phyloP scores from a whole-genome alignment of 2,797 vertebrate genomes.

The Scarus forsteni region DNA sequence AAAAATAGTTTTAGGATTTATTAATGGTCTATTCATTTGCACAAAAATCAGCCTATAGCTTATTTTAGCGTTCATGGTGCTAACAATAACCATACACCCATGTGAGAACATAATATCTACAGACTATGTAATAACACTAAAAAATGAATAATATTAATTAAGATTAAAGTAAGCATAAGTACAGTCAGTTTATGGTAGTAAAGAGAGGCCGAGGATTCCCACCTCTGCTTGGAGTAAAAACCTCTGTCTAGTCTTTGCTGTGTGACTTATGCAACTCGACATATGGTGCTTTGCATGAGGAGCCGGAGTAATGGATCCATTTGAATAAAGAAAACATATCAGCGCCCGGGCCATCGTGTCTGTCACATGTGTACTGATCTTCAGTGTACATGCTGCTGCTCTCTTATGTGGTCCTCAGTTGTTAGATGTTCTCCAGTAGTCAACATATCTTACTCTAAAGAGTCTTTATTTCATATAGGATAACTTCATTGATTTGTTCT shows the following conservation, averaged over 20 bases:
- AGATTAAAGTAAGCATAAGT: too few species aligned
- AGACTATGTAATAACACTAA: too few species aligned
- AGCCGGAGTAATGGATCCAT: conserved; percentile 13
- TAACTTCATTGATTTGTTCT: conserved; percentile 24
- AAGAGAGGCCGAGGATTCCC: neutral
- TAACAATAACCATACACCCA: too few species aligned
- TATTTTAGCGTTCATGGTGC: too few species aligned
- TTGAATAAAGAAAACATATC: conserved; percentile 29
- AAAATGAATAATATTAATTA: too few species aligned
- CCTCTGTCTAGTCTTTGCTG: conserved; percentile 23
- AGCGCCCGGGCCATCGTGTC: neutral
- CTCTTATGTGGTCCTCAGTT: too few species aligned
- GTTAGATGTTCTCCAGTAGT: conserved; percentile 3
- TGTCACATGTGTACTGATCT: neutral
- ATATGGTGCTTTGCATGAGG: conserved; percentile 39
- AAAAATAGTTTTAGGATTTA: too few species aligned
- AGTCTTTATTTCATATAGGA: conserved; percentile 14
- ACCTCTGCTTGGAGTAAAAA: conserved; percentile 28
- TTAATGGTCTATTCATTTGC: too few species aligned
- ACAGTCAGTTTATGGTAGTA: neutral
- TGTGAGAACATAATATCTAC: too few species aligned
- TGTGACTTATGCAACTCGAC: conserved; percentile 47
- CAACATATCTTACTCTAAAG: conserved; percentile 6
- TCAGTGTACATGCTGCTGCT: too few species aligned
- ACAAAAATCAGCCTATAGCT: too few species aligned